phyloP scores from a whole-genome alignment of 2,888 invertebrate species.

The Eupithecia vulgata region DNA sequence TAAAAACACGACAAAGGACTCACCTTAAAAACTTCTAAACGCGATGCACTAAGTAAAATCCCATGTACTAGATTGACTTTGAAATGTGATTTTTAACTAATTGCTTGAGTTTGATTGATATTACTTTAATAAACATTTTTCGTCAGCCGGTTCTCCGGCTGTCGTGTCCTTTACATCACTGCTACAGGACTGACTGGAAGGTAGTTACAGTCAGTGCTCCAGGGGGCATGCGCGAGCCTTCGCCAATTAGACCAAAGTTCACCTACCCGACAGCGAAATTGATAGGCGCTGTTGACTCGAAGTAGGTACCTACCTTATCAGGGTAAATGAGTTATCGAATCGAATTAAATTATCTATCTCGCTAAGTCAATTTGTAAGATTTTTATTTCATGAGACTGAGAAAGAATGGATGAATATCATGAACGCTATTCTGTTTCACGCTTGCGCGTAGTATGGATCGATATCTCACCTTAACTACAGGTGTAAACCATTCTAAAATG shows the following conservation, averaged over 20 bases:
- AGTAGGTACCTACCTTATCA: constrained; percentile 3
- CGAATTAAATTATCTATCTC: constrained; percentile 11
- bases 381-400: constrained; percentile 16
- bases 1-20: constrained; percentile 15
- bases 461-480: constrained; percentile 58
- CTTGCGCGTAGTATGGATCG: constrained; percentile 76
- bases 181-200: constrained; percentile 59
- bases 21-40: constrained; percentile 21
- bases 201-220: constrained; percentile 35
- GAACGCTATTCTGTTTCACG: constrained; percentile 51
- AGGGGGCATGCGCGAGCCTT: constrained; percentile 71
- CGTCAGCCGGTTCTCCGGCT: constrained; percentile 69
- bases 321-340: constrained; percentile 13
- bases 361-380: constrained; percentile 15
- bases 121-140: constrained; percentile 57
- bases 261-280: constrained; percentile 48
- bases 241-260: constrained; percentile 74
- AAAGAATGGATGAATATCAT: constrained; percentile 1
- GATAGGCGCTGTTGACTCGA: constrained; percentile 22
- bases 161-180: constrained; percentile 71
- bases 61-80: constrained; percentile 72
- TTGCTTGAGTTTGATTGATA: constrained; percentile 49
- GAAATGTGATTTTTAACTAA: constrained; percentile 56
- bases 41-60: constrained; percentile 31
- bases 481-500: constrained; percentile 39